Evolutionary conservation across 2,888 invertebrate species (phyloP).

Genomic region (Notocelia uddmanniana): DNA sequence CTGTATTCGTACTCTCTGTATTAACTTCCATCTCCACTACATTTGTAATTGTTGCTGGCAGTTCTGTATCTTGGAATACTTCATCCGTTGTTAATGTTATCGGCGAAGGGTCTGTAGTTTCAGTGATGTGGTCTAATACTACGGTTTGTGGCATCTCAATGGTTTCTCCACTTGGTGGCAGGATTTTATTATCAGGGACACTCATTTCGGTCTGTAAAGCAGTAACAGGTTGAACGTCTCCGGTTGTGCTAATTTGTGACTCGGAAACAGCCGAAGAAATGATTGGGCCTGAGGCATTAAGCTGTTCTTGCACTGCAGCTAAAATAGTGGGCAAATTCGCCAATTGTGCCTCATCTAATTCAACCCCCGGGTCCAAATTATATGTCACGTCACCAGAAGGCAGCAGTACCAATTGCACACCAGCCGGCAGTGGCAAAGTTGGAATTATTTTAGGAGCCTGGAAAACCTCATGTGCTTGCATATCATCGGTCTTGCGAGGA

Average conservation of each 20-base stretch:
- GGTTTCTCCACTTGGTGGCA: neutral
- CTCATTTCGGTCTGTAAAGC: neutral
- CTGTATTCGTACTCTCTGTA: neutral
- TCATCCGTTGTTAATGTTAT: constrained; percentile 18
- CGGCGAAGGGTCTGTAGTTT: neutral
- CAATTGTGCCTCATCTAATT: constrained; percentile 53
- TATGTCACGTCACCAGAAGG: constrained; percentile 48
- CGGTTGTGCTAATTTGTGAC: neutral
- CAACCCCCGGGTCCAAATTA: constrained; percentile 53
- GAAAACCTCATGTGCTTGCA: neutral
- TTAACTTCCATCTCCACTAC: neutral
- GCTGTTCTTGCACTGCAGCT: constrained; percentile 57
- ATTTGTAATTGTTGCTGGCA: neutral
- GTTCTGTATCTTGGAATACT: constrained; percentile 18
- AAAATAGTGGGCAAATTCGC: constrained; percentile 56
- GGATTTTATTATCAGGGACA: neutral
- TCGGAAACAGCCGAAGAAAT: constrained; percentile 48
- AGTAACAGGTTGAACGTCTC: neutral
- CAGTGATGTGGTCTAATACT: neutral
- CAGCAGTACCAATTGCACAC: constrained; percentile 28
- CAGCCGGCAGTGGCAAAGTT: constrained; percentile 40
- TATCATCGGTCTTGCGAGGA: constrained; percentile 46
- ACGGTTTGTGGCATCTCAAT: neutral
- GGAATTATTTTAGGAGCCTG: constrained; percentile 22
- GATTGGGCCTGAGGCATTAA: constrained; percentile 49